Base-by-base conservation (phyloP, 1,140 invertebrate genomes). In the Drosophila ogumai region DNA sequence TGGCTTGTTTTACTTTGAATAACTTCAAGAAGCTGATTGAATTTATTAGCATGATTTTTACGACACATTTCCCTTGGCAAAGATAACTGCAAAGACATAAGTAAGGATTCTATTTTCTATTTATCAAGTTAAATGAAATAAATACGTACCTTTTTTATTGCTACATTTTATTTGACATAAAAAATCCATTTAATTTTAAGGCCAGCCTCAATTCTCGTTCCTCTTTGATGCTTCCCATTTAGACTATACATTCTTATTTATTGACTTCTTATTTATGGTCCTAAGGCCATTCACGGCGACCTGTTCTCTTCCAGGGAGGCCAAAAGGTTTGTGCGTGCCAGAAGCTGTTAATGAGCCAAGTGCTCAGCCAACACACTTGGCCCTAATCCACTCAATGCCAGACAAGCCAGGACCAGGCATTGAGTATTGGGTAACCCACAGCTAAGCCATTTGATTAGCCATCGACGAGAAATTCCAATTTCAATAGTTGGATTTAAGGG, bases 331-430 rank as follows among this genome's bases (percentile, higher is more conserved):
- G 82, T 69, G 77, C 73, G 67, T 84, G 66, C 76, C 63, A 63
- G 44, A 59, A 59, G 80, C 80, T 84, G 69, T 76, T 87, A 88
- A 87, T 88, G 76, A 74, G 75, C 49, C 71, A 82, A 88, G 82
- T 73, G 79, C 79, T 68, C 59, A 68, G 44, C 41, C 47, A 19
- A 31, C 73, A 41, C 63, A 44, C 49, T 75, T 41, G 31, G 57
- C 43, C 68, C 22, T 44, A 65, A 76, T 63, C 47, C 61, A 75
- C 72, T 66, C 73, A 55, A 52, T 19, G 22, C 36, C 65, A 69
- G 57, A 36, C 41, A 32, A 38, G 15, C 36, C 47, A 13, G 12
- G 22, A 2, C 22, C 31, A 43, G 15, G 56, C n/a, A 36, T 19
- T 44, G 34, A 47, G 49, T 50, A 72, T 58, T n/a, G 46, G 54